phyloP scores from a whole-genome alignment of 30 jellyfish, hydroid and myxozoan species.

The Nemopilema nomurai region DNA sequence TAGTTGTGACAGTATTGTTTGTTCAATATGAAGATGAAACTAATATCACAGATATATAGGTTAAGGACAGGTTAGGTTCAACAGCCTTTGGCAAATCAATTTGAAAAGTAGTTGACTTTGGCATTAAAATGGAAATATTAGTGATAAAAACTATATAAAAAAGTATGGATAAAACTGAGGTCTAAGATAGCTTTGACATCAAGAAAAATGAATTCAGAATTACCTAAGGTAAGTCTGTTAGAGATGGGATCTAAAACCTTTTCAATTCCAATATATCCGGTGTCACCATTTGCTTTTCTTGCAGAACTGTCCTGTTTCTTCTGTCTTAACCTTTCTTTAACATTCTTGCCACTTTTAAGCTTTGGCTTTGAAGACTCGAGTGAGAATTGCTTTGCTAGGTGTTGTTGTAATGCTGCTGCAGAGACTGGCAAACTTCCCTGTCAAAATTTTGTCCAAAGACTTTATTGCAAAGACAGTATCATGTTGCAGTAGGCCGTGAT shows the following conservation, averaged over 20 bases:
- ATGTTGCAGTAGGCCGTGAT: too few species aligned
- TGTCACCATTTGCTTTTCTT: not conserved
- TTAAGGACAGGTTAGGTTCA: not conserved
- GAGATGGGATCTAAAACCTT: constrained; percentile 15
- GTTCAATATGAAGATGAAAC: too few species aligned
- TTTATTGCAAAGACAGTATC: too few species aligned
- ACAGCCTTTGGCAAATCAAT: too few species aligned
- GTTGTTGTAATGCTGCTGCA: constrained; percentile 30
- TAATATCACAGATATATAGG: too few species aligned
- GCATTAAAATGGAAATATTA: too few species aligned
- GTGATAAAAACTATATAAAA: too few species aligned
- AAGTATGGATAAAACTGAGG: too few species aligned
- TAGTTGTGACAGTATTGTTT: too few species aligned
- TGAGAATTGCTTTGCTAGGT: constrained; percentile 11
- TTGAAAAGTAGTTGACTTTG: too few species aligned
- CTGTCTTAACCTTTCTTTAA: not conserved
- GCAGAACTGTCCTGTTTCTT: not conserved
- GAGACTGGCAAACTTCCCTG: constrained; percentile 21
- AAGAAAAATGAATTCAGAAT: not conserved
- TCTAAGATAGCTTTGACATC: not conserved
- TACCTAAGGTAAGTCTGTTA: constrained; percentile 10
- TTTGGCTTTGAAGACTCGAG: constrained; percentile 12
- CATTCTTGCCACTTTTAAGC: not conserved
- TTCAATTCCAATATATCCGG: constrained; percentile 2
- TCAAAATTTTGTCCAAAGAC: not conserved